These are phyloP conservation scores for Tokudaia tokunoshimensis DNA, from an alignment of 2,797 vertebrate species.

Conservation along the genomic window DNA sequence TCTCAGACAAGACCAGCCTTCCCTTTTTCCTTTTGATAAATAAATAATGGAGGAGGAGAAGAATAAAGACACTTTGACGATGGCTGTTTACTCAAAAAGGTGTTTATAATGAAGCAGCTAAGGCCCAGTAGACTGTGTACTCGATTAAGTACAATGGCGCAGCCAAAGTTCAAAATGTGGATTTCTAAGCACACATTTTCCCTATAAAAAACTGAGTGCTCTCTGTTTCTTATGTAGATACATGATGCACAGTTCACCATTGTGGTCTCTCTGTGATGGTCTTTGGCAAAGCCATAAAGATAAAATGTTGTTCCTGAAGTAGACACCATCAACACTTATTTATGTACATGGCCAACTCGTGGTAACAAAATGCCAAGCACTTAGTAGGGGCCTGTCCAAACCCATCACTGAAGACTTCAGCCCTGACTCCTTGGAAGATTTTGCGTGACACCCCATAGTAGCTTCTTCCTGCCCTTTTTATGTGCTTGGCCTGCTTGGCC, in stretches of 20 bases:
- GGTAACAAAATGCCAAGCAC: not conserved
- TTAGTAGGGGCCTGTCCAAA: not conserved
- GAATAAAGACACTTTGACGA: not conserved
- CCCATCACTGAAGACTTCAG: not conserved
- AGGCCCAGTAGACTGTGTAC: not conserved
- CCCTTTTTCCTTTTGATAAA: conserved; percentile 45
- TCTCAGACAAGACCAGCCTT: not conserved
- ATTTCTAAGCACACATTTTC: not conserved
- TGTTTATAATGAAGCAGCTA: not conserved
- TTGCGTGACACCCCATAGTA: not conserved
- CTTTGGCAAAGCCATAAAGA: conserved; percentile 2
- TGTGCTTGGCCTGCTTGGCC: not conserved
- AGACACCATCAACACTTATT: not conserved
- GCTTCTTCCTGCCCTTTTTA: not conserved
- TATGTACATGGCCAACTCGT: not conserved
- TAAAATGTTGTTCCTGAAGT: conserved; percentile 7
- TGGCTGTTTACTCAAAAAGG: not conserved
- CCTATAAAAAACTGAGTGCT: not conserved
- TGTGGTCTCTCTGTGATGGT: not conserved
- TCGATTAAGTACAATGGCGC: not conserved
- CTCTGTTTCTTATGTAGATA: not conserved
- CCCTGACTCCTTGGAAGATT: not conserved
- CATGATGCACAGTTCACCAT: not conserved
- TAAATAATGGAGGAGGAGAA: not conserved
- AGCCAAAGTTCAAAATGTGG: not conserved